These are phyloP conservation scores for Chironomus tentans DNA, from an alignment of 2,888 invertebrate species.

Conservation along the genomic window DNA sequence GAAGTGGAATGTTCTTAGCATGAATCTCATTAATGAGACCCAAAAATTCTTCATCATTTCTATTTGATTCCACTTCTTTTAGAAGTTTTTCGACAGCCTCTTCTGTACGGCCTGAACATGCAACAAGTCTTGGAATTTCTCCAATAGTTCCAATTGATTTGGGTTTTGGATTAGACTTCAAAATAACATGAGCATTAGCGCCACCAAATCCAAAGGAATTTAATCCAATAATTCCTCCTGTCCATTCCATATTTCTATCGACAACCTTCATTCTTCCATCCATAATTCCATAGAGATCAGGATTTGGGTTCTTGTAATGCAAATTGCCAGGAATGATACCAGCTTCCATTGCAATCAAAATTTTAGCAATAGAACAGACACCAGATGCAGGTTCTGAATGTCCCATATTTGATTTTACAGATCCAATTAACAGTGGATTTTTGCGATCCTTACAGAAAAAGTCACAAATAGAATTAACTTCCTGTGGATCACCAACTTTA, in stretches of 20 bases:
- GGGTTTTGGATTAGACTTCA: constrained; percentile 68
- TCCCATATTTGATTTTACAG: constrained; percentile 98
- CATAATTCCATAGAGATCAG: constrained; percentile 78
- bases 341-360: constrained; percentile 85
- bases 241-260: constrained; percentile 69
- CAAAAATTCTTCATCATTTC: constrained; percentile 63
- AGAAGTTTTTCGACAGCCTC: constrained; percentile 62
- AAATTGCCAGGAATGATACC: constrained; percentile 85
- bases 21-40: constrained; percentile 69
- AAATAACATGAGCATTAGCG: constrained; percentile 84
- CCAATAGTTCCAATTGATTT: constrained; percentile 50
- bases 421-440: constrained; percentile 79
- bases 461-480: constrained; percentile 88
- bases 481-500: constrained; percentile 97
- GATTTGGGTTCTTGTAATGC: constrained; percentile 79
- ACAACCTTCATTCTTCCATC: constrained; percentile 91
- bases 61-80: constrained; percentile 50
- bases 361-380: constrained; percentile 81
- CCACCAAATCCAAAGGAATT: constrained; percentile 99
- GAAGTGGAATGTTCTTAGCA: constrained; percentile 59
- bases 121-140: constrained; percentile 57
- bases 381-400: constrained; percentile 94
- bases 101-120: constrained; percentile 78
- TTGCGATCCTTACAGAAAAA: constrained; percentile 77
- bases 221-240: constrained; percentile 83